Evolutionary conservation across 2,797 vertebrate genomes (phyloP).

Genomic region (Neosilurus mollespiculum): DNA sequence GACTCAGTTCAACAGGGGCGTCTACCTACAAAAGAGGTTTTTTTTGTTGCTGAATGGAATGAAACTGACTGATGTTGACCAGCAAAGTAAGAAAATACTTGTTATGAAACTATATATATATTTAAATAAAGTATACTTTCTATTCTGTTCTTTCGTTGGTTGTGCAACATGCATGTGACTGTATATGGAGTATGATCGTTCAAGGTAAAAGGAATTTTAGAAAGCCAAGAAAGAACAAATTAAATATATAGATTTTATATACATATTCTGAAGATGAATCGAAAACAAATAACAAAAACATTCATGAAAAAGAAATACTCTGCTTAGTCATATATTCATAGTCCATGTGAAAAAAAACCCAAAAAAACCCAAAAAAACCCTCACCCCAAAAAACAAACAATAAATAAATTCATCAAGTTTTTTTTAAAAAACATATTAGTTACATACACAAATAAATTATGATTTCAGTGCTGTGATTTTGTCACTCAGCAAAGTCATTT

Average conservation of each 20-base stretch:
- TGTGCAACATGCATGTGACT: conserved; percentile 23
- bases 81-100: conserved; percentile 21
- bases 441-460: conserved; percentile 99
- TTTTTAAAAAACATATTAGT: conserved; percentile 85
- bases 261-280: conserved; percentile 75
- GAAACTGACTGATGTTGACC: conserved; percentile 22
- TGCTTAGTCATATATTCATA: conserved; percentile 83
- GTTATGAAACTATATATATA: not conserved
- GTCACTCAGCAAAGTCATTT: conserved; percentile 59
- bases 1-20: conserved; percentile 17
- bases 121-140: conserved; percentile 7
- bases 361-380: no score
- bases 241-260: conserved; percentile 82
- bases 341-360: conserved; percentile 78
- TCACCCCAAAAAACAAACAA: conserved; percentile 76
- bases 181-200: conserved; percentile 16
- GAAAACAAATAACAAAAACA: conserved; percentile 68
- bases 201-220: conserved; percentile 7
- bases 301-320: conserved; percentile 83
- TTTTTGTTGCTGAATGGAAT: conserved; percentile 1
- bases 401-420: conserved; percentile 95
- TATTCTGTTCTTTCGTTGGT: not conserved
- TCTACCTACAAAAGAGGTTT: not conserved
- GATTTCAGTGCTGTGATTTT: conserved; percentile 93
- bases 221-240: conserved; percentile 47